These are phyloP conservation scores for Dallia pectoralis DNA, from an alignment of 2,797 vertebrate genomes.

Conservation along the genomic window DNA sequence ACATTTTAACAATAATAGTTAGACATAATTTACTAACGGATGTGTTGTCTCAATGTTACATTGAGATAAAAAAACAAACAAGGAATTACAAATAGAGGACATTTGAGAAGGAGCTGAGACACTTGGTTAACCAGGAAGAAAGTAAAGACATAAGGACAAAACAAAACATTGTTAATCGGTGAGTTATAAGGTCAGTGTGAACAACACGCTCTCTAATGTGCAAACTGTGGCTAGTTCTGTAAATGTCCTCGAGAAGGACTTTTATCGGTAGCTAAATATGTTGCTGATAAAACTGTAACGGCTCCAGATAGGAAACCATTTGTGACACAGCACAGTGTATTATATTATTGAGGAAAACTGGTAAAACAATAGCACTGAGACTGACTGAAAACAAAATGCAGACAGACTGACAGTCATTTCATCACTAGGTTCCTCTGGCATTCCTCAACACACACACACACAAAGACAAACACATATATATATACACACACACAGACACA, in stretches of 20 bases:
- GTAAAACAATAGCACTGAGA: conserved; percentile 56
- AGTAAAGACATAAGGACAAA: background rate
- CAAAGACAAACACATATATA: conserved; percentile 20
- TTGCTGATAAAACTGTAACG: conserved; percentile 9
- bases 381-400: conserved; percentile 37
- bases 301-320: conserved; percentile 5
- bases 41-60: too few species aligned
- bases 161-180: background rate
- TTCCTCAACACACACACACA: conserved; percentile 47
- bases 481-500: conserved; percentile 13
- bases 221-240: conserved; percentile 14
- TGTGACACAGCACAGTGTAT: conserved; percentile 28
- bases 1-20: too few species aligned
- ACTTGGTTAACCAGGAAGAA: too few species aligned
- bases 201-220: background rate
- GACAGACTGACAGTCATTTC: conserved; percentile 51
- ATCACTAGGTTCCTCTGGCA: conserved; percentile 31
- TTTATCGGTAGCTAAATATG: conserved; percentile 28
- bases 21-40: too few species aligned
- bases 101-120: too few species aligned
- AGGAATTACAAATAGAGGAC: too few species aligned
- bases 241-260: conserved; percentile 29
- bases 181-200: too few species aligned
- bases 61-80: too few species aligned
- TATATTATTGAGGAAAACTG: conserved; percentile 56